A percentile compares a stretch with the other conserved stretches of the same genome.
These are phyloP conservation scores for Hetaerina titia DNA, from an alignment of 2,888 invertebrate species.

Conservation along the genomic window DNA sequence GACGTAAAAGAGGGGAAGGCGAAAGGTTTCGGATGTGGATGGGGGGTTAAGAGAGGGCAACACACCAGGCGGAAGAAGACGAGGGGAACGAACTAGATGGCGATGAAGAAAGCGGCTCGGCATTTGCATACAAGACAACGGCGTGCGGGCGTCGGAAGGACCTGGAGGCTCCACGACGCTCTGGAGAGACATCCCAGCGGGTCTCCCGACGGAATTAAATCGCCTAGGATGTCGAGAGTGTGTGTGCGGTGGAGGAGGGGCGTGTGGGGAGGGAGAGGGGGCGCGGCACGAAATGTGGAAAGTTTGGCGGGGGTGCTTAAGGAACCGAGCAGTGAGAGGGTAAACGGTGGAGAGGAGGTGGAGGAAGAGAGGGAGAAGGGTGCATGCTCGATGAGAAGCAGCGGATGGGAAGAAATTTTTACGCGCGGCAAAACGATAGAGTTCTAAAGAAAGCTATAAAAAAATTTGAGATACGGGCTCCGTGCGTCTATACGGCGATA, in stretches of 20 bases:
- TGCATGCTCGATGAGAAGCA: neutral
- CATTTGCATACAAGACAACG: conserved; percentile 61
- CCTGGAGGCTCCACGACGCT: conserved; percentile 24
- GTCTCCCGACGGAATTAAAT: conserved; percentile 63
- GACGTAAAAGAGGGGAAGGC: neutral
- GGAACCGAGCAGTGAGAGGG: neutral
- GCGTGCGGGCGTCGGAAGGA: neutral
- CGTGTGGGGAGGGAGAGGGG: neutral
- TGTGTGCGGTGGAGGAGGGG: neutral
- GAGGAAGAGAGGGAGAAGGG: neutral
- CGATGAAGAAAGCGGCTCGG: neutral
- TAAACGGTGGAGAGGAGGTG: neutral
- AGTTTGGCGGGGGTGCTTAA: neutral
- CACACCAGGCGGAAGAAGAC: neutral
- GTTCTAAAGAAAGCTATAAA: neutral
- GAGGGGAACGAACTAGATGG: neutral
- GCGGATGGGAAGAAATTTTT: neutral
- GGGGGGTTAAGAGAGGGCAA: neutral
- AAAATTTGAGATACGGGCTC: neutral
- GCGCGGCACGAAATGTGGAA: neutral
- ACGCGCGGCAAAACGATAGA: neutral
- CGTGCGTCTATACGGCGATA: neutral
- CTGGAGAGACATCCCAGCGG: conserved; percentile 23
- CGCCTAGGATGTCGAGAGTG: neutral
- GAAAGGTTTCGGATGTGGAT: neutral